Evolutionary conservation across 2,888 invertebrate species (phyloP).

Genomic region (Pharmacophagus antenor): DNA sequence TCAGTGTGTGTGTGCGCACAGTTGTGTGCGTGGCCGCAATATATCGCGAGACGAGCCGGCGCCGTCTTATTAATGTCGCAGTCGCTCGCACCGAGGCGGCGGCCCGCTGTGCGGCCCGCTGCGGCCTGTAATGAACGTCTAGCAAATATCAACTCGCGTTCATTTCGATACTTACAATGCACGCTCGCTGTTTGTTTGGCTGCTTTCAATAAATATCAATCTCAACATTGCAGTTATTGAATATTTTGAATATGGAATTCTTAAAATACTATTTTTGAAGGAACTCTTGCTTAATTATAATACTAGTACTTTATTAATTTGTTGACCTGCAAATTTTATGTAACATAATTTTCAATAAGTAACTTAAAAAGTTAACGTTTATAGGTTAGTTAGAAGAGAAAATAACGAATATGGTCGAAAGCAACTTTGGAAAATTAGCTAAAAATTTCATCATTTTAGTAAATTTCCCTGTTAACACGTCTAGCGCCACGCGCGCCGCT

Average conservation of each 20-base stretch:
- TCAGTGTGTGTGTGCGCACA: constrained; percentile 42
- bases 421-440: too few species aligned
- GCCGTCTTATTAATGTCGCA: constrained; percentile 40
- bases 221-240: constrained; percentile 6
- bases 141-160: constrained; percentile 26
- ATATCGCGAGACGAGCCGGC: constrained; percentile 58
- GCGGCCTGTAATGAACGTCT: constrained; percentile 24
- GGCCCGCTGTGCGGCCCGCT: constrained; percentile 16
- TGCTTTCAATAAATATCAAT: constrained; percentile 2
- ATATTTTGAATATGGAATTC: neutral
- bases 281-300: too few species aligned
- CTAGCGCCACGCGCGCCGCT: too few species aligned
- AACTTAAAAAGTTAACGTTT: too few species aligned
- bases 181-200: constrained; percentile 13
- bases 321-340: too few species aligned
- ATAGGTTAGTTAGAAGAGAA: too few species aligned
- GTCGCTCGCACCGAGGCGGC: constrained; percentile 13
- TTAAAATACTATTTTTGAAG: too few species aligned
- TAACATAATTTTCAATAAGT: too few species aligned
- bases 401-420: too few species aligned
- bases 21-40: constrained; percentile 25
- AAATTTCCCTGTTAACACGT: too few species aligned
- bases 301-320: too few species aligned
- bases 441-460: too few species aligned
- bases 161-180: constrained; percentile 21